Evolutionary conservation across 2,888 invertebrate species (phyloP).

Genomic region (Chrysolina haemoptera): DNA sequence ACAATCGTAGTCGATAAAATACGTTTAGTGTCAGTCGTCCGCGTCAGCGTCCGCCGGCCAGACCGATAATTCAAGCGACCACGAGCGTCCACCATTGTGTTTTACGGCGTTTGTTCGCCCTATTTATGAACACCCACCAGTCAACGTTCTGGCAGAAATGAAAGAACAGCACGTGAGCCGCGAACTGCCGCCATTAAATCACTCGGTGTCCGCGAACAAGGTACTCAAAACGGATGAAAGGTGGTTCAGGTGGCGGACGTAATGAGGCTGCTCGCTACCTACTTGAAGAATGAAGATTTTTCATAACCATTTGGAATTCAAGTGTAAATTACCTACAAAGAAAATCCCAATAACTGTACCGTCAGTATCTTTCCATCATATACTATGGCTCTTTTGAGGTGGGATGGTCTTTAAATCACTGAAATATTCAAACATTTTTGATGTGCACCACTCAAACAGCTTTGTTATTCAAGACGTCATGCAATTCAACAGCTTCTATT

Average conservation of each 20-base stretch:
- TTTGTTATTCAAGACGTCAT: too few relatives aligned
- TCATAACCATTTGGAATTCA: neutral
- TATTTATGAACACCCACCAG: conserved; percentile 46
- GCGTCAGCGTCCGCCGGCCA: conserved; percentile 49
- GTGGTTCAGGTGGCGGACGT: neutral
- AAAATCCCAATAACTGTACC: too few relatives aligned
- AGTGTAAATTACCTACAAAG: too few relatives aligned
- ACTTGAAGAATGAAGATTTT: neutral
- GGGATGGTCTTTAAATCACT: too few relatives aligned
- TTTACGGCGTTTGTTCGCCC: conserved; percentile 38
- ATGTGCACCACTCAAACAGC: too few relatives aligned
- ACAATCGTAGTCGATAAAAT: conserved; percentile 58
- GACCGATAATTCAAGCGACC: conserved; percentile 59
- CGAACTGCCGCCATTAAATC: conserved; percentile 30
- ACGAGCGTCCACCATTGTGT: conserved; percentile 52
- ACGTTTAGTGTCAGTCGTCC: conserved; percentile 58
- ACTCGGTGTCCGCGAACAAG: conserved; percentile 4
- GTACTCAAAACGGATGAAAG: neutral
- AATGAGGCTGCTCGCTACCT: neutral
- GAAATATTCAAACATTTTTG: too few relatives aligned
- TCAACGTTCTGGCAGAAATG: conserved; percentile 31
- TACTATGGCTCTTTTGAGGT: too few relatives aligned
- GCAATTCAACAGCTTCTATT: too few relatives aligned
- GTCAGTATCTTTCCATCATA: too few relatives aligned
- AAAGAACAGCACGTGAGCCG: conserved; percentile 40